A percentile compares a stretch with the other conserved stretches of the same genome.
phyloP scores from a whole-genome alignment of 2,888 invertebrate genomes.

The Theodoxus fluviatilis region DNA sequence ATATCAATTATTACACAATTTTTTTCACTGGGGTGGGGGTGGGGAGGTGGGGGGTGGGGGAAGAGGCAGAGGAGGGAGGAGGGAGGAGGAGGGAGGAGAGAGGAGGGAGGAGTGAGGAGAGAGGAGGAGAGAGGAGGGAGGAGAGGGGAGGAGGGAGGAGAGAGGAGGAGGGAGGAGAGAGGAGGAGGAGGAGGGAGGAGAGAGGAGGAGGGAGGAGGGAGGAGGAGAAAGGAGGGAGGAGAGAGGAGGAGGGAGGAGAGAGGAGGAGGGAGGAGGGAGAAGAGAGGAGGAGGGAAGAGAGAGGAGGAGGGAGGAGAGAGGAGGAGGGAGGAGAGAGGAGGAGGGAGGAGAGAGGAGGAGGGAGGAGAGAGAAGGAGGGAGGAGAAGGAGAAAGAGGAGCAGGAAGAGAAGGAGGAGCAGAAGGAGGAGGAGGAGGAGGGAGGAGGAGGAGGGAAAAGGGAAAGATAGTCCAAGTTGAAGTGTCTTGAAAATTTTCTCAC shows the following conservation, averaged over 20 bases:
- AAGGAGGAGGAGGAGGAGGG: neutral
- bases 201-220: neutral
- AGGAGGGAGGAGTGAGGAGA: neutral
- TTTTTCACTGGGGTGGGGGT: conserved; percentile 12
- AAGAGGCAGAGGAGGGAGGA: neutral
- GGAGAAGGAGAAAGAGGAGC: neutral
- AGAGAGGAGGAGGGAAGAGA: neutral
- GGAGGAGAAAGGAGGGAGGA: neutral
- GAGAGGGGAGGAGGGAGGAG: neutral
- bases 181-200: neutral
- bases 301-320: neutral
- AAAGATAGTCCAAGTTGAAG: neutral
- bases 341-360: neutral
- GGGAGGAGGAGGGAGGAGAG: neutral
- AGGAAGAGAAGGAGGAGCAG: neutral
- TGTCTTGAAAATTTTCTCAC: neutral
- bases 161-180: neutral
- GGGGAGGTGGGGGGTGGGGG: neutral
- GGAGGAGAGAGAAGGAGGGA: neutral
- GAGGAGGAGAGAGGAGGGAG: neutral
- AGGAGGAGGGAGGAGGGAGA: neutral
- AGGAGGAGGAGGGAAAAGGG: neutral
- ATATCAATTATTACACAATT: too few species aligned
- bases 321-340: neutral
- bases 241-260: neutral